Conservation (phyloP, 2,888 invertebrate genomes). For the Calliopum simillimum region DNA sequence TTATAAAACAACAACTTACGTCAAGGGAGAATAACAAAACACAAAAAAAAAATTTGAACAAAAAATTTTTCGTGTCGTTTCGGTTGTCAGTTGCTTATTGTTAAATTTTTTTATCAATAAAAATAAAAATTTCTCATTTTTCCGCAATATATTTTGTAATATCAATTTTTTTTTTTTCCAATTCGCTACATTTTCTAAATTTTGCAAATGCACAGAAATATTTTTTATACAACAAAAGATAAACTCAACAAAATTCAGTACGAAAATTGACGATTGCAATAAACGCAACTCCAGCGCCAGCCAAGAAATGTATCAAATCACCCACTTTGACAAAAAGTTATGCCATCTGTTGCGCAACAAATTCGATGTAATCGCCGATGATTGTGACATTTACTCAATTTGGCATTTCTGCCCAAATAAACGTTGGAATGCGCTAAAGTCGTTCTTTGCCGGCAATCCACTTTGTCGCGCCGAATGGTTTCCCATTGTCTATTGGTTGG, state of each 20-base stretch:
- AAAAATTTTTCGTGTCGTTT: neutral
- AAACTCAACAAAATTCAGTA: neutral
- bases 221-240: neutral
- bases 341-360: slow-evolving; percentile 45
- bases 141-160: neutral
- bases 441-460: slow-evolving; percentile 39
- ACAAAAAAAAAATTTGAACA: too few species aligned
- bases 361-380: slow-evolving; percentile 43
- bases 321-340: slow-evolving; percentile 48
- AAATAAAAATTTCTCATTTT: slow-evolving; percentile 1
- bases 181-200: neutral
- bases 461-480: slow-evolving; percentile 51
- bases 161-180: neutral
- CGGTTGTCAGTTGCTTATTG: too few species aligned
- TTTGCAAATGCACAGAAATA: neutral
- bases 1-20: too few species aligned
- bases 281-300: neutral
- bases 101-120: too few species aligned
- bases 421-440: slow-evolving; percentile 44
- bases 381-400: slow-evolving; percentile 51
- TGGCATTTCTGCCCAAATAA: slow-evolving; percentile 49
- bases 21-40: too few species aligned
- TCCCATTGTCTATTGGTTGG: slow-evolving; percentile 54
- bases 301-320: slow-evolving; percentile 49
- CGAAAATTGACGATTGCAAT: neutral